Conservation (phyloP, 2,113 vertebrate species). For the Prolemur simus region DNA sequence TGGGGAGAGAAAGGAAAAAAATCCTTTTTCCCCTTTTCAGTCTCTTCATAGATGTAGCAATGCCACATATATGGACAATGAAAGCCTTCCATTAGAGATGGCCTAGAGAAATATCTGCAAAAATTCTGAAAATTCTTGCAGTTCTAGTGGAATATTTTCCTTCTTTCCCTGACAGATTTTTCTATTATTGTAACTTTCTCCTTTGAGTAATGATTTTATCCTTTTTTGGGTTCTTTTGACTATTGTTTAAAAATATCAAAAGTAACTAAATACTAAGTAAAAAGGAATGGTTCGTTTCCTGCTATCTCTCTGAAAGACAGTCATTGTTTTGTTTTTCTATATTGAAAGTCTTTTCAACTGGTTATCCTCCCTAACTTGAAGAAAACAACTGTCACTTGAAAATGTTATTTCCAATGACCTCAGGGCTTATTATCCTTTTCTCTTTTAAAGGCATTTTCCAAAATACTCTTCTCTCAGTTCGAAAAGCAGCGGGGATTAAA, state of each 20-base stretch:
- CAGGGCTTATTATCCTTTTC: background rate
- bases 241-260: background rate
- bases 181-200: slow-evolving; percentile 3
- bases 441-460: background rate
- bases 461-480: background rate
- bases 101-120: background rate
- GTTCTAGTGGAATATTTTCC: slow-evolving; percentile 22
- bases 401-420: background rate
- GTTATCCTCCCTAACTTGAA: slow-evolving; percentile 22
- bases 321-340: slow-evolving; percentile 33
- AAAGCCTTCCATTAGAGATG: background rate
- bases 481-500: slow-evolving; percentile 33
- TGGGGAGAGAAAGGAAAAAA: background rate
- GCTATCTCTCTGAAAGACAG: background rate
- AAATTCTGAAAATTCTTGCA: slow-evolving; percentile 10
- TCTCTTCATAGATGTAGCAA: slow-evolving; percentile 12
- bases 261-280: slow-evolving; percentile 23
- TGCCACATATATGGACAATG: background rate
- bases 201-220: slow-evolving; percentile 36
- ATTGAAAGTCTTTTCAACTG: slow-evolving; percentile 2
- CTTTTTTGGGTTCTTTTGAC: slow-evolving; percentile 47
- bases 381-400: background rate
- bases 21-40: background rate
- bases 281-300: slow-evolving; percentile 15
- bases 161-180: background rate